Percentiles rank a stretch among this genome's conserved stretches.
Conservation (phyloP, 2,888 invertebrate genomes). For the Seira ritae region DNA sequence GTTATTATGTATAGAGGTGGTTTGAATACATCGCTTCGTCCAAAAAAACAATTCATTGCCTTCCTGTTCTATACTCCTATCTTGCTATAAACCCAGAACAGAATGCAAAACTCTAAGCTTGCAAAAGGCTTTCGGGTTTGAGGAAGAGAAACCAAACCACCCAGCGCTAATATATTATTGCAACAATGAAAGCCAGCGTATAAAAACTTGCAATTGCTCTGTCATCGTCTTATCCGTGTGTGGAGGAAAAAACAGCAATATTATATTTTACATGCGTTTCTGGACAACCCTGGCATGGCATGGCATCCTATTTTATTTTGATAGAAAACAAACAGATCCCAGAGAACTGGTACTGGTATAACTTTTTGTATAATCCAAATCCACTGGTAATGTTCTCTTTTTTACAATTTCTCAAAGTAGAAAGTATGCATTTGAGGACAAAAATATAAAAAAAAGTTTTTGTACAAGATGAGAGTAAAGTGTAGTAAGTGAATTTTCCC, state of each 20-base stretch:
- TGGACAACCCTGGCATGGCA: neutral
- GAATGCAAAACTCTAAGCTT: neutral
- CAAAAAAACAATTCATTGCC: slow-evolving; percentile 7
- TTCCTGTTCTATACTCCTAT: neutral
- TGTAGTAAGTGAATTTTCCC: slow-evolving; percentile 7
- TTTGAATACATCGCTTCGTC: neutral
- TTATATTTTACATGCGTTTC: slow-evolving; percentile 31
- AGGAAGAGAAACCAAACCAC: neutral
- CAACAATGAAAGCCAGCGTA: slow-evolving; percentile 14
- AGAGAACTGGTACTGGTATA: neutral
- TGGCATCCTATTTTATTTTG: slow-evolving; percentile 16
- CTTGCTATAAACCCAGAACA: neutral
- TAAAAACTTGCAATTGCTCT: slow-evolving; percentile 8
- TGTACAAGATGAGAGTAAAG: slow-evolving; percentile 27
- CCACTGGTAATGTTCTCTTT: neutral
- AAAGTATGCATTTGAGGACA: slow-evolving; percentile 17
- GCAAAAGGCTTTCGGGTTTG: neutral
- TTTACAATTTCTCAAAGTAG: slow-evolving; percentile 23
- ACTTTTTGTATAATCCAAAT: neutral
- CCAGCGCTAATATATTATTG: slow-evolving; percentile 13
- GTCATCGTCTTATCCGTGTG: neutral
- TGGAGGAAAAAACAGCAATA: slow-evolving; percentile 7
- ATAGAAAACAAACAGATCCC: slow-evolving; percentile 33
- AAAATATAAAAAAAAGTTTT: slow-evolving; percentile 19
- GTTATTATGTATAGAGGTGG: neutral